A percentile compares a stretch with the other conserved stretches of the same genome.
phyloP scores from a whole-genome alignment of 2,888 invertebrate genomes.

The Schrankia costaestrigalis region DNA sequence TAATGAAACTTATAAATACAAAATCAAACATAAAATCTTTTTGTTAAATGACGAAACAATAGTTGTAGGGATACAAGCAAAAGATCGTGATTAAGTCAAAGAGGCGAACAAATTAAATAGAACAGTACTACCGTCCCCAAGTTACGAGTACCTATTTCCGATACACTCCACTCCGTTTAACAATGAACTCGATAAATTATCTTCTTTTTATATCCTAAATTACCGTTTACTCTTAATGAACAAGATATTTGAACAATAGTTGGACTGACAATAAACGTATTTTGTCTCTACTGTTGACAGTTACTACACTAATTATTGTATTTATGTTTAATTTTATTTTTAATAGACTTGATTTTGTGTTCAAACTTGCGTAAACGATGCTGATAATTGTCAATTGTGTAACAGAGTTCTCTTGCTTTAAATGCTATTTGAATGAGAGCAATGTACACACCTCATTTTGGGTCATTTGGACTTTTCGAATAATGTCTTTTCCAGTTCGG shows the following conservation, averaged over 20 bases:
- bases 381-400: too few species aligned
- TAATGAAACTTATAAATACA: too few species aligned
- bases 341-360: too few species aligned
- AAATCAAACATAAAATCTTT: constrained; percentile 1
- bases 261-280: background rate
- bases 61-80: constrained; percentile 8
- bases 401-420: too few species aligned
- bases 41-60: constrained; percentile 2
- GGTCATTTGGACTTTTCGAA: too few species aligned
- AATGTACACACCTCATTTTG: too few species aligned
- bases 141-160: constrained; percentile 13
- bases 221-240: constrained; percentile 19
- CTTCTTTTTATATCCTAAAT: constrained; percentile 14
- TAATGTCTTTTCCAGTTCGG: too few species aligned
- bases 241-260: constrained; percentile 13
- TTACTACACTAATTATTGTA: too few species aligned
- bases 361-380: too few species aligned
- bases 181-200: constrained; percentile 25
- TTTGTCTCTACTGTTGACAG: background rate
- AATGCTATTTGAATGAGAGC: too few species aligned
- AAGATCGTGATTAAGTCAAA: constrained; percentile 4
- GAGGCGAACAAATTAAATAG: constrained; percentile 7
- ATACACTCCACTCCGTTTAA: constrained; percentile 23
- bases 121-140: constrained; percentile 2
- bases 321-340: too few species aligned